phyloP scores from a whole-genome alignment of 2,888 invertebrate genomes.

The Rotaria magnacalcarata region DNA sequence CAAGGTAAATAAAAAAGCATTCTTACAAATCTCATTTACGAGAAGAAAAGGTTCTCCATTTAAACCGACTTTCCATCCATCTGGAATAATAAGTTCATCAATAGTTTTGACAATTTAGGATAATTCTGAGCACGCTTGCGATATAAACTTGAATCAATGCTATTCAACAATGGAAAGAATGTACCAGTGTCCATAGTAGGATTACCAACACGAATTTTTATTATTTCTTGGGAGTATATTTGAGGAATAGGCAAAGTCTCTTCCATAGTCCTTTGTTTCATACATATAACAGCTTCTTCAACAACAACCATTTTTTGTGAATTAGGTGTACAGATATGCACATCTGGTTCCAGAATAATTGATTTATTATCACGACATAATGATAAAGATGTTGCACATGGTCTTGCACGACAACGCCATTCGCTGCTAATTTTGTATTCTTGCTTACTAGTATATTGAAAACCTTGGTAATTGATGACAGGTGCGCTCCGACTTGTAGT shows the following conservation, averaged over 20 bases:
- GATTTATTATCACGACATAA: not conserved
- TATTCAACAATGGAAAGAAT: not conserved
- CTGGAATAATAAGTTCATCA: not conserved
- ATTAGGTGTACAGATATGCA: not conserved
- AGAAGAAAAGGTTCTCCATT: not conserved
- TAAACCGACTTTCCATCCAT: not conserved
- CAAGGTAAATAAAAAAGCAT: too few relatives aligned
- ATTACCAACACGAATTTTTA: not conserved
- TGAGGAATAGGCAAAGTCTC: not conserved
- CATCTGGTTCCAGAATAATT: not conserved
- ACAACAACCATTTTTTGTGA: not conserved
- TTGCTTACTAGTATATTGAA: too few relatives aligned
- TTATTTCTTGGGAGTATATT: not conserved
- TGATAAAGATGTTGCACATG: not conserved
- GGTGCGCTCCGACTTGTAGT: too few relatives aligned
- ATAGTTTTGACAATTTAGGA: not conserved
- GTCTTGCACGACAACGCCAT: not conserved
- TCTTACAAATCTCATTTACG: not conserved
- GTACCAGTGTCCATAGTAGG: not conserved
- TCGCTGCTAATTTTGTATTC: not conserved
- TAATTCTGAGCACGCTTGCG: not conserved
- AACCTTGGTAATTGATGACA: too few relatives aligned
- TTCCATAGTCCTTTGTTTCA: not conserved
- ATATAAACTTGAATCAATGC: not conserved
- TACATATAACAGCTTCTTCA: not conserved